Conservation (phyloP, 1,140 invertebrate genomes). For the Meloidogyne chitwoodi region DNA sequence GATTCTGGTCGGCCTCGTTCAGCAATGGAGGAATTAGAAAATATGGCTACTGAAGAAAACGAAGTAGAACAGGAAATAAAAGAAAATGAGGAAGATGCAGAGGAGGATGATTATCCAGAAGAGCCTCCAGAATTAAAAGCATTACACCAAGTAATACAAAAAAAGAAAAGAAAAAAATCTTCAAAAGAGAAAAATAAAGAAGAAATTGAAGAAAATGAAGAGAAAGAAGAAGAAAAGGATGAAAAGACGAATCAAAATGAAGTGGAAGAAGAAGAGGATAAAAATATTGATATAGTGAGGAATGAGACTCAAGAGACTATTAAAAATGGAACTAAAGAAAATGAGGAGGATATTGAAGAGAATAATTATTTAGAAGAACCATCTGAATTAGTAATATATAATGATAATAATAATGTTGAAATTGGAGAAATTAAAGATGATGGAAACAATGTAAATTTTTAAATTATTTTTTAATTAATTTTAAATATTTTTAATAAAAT, state of each 20-base stretch:
- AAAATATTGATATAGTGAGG: background rate
- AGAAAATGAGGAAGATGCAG: slow-evolving; percentile 22
- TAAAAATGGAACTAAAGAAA: slow-evolving; percentile 1
- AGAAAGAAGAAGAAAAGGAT: background rate
- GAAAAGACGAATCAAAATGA: background rate
- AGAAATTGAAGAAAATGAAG: background rate
- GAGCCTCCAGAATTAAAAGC: slow-evolving; percentile 24
- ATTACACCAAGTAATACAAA: slow-evolving; percentile 6
- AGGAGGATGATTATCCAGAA: slow-evolving; percentile 38
- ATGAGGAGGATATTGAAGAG: slow-evolving; percentile 10
- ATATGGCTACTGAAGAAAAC: slow-evolving; percentile 9
- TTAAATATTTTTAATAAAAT: background rate
- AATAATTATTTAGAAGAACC: slow-evolving; percentile 13
- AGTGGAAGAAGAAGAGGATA: background rate
- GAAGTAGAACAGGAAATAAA: background rate
- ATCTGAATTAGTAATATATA: background rate
- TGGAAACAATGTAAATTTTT: background rate
- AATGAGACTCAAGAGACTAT: background rate
- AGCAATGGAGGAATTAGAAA: background rate
- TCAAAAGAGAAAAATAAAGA: background rate
- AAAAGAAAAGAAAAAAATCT: background rate
- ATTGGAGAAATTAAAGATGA: background rate
- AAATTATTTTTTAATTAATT: too few species aligned
- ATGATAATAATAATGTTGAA: background rate
- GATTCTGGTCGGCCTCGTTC: slow-evolving; percentile 30